Base-by-base conservation (phyloP, 2,797 vertebrate genomes). In the Artibeus jamaicensis region DNA sequence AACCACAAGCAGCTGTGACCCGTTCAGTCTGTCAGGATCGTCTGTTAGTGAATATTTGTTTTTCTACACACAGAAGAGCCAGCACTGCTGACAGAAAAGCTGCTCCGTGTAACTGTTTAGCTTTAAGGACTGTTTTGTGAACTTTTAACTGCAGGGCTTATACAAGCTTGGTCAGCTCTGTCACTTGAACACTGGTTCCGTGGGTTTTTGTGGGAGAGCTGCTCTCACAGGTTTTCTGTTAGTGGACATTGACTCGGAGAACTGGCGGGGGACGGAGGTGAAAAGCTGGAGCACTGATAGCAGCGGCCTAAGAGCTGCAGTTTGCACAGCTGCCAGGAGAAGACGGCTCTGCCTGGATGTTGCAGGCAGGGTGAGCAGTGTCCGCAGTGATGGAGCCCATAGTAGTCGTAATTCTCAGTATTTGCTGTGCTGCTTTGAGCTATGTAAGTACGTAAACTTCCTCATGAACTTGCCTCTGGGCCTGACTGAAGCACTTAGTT, bases 391-490 rank as follows among this genome's bases (percentile, higher is more conserved):
- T 18, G 70, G 86, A 57, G 55, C 67, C 39, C 32, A 1, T 8
- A 5, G 0, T 0, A 70, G 84, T 37, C 73, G 50, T 79, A 0
- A 12, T 92, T 96, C 92, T 86, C 62, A 37, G n/a, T 24, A 5
- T 48, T 77, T 39, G 39, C 79, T 55, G 0, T 57, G 32, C 68
- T 91, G 42, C 50, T 93, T 4, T 1, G 53, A 46, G 91, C 76
- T 86, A 29, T 70, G 57, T 77, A 91, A 91, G 59, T 89, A 37
- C 57, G 93, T 93, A 85, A 96, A 74, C 74, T 62, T 32, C 93
- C 50, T 70, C 82, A 9, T 24, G 6, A 46, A 7, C 1, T 89
- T 93, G 37, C 71, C 65, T 93, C 88, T 79, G 48, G 92, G 79
- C 70, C 96, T 94, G 62, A 37, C 29, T 22, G 24, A 42, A 15